Evolutionary conservation across 2,113 vertebrate species (phyloP), one percentile per base, ranked within the genome.

Genomic region (Falco punctatus): DNA sequence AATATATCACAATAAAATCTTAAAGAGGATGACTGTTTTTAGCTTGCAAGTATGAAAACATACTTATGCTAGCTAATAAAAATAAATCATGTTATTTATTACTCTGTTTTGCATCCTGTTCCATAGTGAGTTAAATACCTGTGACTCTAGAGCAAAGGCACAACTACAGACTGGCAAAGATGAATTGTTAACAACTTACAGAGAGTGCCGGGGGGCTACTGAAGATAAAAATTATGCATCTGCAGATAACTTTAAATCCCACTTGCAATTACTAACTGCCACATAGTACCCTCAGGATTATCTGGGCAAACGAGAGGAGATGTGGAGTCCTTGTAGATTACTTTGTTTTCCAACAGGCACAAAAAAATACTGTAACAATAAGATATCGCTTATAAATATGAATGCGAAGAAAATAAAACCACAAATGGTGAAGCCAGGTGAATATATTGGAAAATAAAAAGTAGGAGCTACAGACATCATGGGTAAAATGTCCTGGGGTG

Each of bases 191-290:
- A 92, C 64, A 88, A 67, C 42, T 64, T 80, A 67, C 55, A 88
- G 49, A 89, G 30, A 48, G 51, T 59, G 82, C 71, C 71, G 46
- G 55, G 54, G 58, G 48, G 28, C 55, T 62, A 38, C 40, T 52
- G 94, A 86, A 88, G 66, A 86, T 59, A 90, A 82, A 92, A 94
- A 92, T 88, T 93, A 90, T 73, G 64, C 85, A 96, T 51, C 74
- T 94, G 75, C n/a, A 86, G 90, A 26, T 77, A 92, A 97, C 64
- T 81, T 96, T 61, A 92, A 94, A 80, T 95, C 88, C 88, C 90
- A 80, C 42, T 35, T 94, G 90, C 88, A 92, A 86, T 93, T 92
- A 88, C 51, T 88, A 70, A 86, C 71, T 90, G 90, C 74, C 81
- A 94, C 52, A 69, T 1, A 58, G 81, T 48, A 82, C 70, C 78